phyloP scores from a whole-genome alignment of 1,140 invertebrate genomes.

The Dendrolimus kikuchii region DNA sequence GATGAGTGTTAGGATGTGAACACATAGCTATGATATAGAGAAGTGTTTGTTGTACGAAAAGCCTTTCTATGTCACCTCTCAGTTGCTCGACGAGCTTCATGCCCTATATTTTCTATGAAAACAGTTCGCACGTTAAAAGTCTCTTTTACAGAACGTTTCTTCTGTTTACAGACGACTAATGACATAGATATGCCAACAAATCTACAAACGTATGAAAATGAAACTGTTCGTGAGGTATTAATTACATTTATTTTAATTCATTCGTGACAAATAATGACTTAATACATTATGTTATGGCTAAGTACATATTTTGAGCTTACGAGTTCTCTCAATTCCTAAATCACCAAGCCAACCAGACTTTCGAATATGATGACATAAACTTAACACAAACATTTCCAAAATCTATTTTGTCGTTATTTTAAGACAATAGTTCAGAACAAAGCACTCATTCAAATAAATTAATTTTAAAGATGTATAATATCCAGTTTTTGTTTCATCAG shows the following conservation, averaged over 20 bases:
- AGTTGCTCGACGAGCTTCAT: constrained; percentile 27
- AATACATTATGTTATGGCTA: constrained; percentile 41
- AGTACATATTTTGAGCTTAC: constrained; percentile 59
- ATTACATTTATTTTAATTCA: constrained; percentile 63
- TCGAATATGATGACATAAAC: background rate
- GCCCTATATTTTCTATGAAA: constrained; percentile 47
- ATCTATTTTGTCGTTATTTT: background rate
- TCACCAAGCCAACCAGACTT: constrained; percentile 44
- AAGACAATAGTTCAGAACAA: too few species aligned
- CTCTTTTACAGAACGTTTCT: constrained; percentile 20
- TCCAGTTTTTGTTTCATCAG: too few species aligned
- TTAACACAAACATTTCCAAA: background rate
- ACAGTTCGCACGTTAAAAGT: constrained; percentile 34
- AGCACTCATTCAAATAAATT: too few species aligned
- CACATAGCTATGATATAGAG: constrained; percentile 9
- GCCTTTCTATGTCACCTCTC: constrained; percentile 47
- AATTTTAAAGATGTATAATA: too few species aligned
- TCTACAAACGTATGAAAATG: constrained; percentile 10
- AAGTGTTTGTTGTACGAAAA: constrained; percentile 12
- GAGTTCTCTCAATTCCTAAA: constrained; percentile 64
- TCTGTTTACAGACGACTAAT: background rate
- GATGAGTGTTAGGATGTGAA: constrained; percentile 12
- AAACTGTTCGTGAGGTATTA: constrained; percentile 20
- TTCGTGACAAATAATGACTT: constrained; percentile 60
- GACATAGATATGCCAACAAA: constrained; percentile 8